Evolutionary conservation across 1,140 invertebrate genomes (phyloP).

Genomic region (Hypsibius dujardini): DNA sequence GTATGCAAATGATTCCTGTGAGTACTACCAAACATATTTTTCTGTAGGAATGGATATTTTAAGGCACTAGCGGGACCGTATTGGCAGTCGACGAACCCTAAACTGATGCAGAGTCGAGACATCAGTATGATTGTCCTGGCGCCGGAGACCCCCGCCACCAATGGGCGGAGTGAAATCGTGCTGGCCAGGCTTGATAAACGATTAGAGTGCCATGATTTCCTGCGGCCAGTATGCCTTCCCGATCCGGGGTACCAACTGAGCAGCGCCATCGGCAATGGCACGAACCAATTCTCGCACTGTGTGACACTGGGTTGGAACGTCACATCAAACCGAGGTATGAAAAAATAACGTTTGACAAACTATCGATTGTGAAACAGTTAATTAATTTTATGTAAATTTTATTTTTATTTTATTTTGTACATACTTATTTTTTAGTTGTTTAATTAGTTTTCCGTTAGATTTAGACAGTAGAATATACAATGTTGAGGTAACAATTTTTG

Average conservation of each 20-base stretch:
- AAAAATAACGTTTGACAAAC: no score
- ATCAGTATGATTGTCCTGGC: conserved; percentile 7
- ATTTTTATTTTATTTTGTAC: neutral
- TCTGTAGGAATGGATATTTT: conserved; percentile 13
- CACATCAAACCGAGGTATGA: neutral
- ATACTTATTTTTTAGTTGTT: no score
- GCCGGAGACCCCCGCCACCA: neutral
- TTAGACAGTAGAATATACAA: no score
- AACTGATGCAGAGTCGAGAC: conserved; percentile 14
- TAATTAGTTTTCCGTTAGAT: no score
- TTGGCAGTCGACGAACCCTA: conserved; percentile 6
- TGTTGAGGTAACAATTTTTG: no score
- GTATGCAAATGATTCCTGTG: neutral
- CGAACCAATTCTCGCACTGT: neutral
- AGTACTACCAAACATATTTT: neutral
- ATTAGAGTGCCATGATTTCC: conserved; percentile 8
- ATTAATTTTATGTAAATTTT: neutral
- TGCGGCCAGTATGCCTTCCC: conserved; percentile 8
- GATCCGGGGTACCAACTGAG: neutral
- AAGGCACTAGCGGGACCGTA: conserved; percentile 1
- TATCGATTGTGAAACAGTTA: no score
- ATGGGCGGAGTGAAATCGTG: neutral
- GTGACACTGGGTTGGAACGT: conserved; percentile 16
- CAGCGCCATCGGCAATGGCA: neutral
- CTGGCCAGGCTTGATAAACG: neutral